Evolutionary conservation across 2,797 vertebrate genomes (phyloP).

Genomic region (Crenuchus spilurus): DNA sequence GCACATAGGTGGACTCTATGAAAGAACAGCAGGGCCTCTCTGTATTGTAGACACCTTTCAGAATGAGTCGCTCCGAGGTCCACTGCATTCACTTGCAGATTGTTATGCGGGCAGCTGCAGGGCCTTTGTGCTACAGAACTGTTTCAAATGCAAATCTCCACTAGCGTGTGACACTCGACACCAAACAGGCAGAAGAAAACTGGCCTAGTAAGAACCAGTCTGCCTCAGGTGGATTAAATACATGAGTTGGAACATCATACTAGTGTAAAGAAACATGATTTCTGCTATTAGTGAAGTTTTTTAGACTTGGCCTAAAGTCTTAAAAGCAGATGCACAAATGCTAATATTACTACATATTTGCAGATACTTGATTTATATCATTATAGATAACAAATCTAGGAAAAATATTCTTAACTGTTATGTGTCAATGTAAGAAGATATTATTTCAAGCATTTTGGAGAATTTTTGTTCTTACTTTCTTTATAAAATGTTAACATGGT

Average conservation of each 20-base stretch:
- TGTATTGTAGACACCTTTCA: constrained; percentile 43
- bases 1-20: not conserved
- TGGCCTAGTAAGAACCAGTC: not conserved
- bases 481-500: too few relatives aligned
- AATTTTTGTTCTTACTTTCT: too few relatives aligned
- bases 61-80: constrained; percentile 39
- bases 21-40: constrained; percentile 1
- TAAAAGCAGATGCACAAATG: too few relatives aligned
- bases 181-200: constrained; percentile 20
- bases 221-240: not conserved
- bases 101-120: constrained; percentile 52
- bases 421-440: too few relatives aligned
- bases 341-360: too few relatives aligned
- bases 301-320: too few relatives aligned
- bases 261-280: not conserved
- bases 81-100: constrained; percentile 61
- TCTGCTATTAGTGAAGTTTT: too few relatives aligned
- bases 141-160: constrained; percentile 65
- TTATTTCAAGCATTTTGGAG: too few relatives aligned
- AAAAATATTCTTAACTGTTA: too few relatives aligned
- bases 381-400: too few relatives aligned
- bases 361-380: too few relatives aligned
- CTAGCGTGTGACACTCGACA: constrained; percentile 56
- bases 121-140: constrained; percentile 54
- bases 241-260: not conserved